phyloP scores from a whole-genome alignment of 2,888 invertebrate genomes.

The Andrena trimmerana region DNA sequence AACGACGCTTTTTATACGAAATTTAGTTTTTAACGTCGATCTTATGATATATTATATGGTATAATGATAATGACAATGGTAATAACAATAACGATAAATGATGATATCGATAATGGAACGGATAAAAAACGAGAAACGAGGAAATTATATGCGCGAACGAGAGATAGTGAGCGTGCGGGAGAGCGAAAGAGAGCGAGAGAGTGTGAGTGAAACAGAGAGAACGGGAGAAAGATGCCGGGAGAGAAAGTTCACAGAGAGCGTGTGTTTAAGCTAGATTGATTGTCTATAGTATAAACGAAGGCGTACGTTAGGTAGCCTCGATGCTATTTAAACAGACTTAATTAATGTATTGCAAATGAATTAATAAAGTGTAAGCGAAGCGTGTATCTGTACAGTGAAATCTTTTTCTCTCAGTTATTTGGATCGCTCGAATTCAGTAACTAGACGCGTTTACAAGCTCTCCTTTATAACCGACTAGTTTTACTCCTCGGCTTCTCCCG shows the following conservation, averaged over 20 bases:
- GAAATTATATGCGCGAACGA: conserved; percentile 51
- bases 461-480: too few species aligned
- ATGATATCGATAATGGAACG: conserved; percentile 74
- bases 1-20: conserved; percentile 85
- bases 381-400: conserved; percentile 80
- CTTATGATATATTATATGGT: conserved; percentile 79
- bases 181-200: conserved; percentile 41
- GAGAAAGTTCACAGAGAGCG: conserved; percentile 50
- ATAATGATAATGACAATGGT: conserved; percentile 79
- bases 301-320: conserved; percentile 82
- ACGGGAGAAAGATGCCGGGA: conserved; percentile 44
- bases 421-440: conserved; percentile 18
- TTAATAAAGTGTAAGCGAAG: conserved; percentile 85
- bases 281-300: conserved; percentile 84
- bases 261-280: conserved; percentile 79
- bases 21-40: conserved; percentile 84
- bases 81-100: conserved; percentile 75
- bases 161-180: conserved; percentile 20
- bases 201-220: conserved; percentile 26
- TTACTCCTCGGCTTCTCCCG: too few species aligned
- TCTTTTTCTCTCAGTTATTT: conserved; percentile 55
- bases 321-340: conserved; percentile 85
- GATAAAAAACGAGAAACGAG: conserved; percentile 61
- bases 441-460: too few species aligned
- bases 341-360: conserved; percentile 85